These are phyloP conservation scores for Guaruba guarouba DNA, from an alignment of 2,113 vertebrate species.

Conservation along the genomic window DNA sequence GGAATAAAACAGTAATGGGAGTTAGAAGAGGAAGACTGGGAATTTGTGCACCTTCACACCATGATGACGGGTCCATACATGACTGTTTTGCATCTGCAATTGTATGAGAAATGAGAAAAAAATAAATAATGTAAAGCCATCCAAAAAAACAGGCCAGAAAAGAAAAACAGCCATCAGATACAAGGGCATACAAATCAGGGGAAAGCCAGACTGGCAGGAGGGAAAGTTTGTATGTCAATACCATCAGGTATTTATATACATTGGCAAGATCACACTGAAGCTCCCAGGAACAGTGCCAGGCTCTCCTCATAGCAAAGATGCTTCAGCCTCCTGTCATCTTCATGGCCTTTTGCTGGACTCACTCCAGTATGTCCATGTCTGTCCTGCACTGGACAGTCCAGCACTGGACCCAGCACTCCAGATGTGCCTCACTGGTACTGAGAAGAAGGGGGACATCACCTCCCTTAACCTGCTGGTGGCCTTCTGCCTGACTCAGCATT, in stretches of 20 bases:
- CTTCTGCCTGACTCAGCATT: not conserved
- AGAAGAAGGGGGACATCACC: not conserved
- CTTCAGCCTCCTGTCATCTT: not conserved
- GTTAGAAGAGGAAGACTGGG: not conserved
- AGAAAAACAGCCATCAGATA: not conserved
- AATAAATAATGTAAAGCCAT: not conserved
- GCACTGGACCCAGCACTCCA: not conserved
- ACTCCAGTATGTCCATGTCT: not conserved
- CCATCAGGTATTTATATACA: not conserved
- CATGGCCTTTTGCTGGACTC: not conserved
- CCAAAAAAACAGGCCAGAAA: not conserved
- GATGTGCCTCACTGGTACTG: not conserved
- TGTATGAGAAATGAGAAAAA: not conserved
- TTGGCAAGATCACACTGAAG: not conserved
- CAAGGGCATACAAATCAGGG: not conserved
- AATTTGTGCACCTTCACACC: not conserved
- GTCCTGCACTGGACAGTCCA: not conserved
- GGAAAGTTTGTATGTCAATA: constrained; percentile 12
- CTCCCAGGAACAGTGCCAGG: not conserved
- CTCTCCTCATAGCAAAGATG: not conserved
- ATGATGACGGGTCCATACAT: accelerated
- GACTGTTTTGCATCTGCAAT: not conserved
- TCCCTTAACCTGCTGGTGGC: not conserved
- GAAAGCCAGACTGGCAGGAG: not conserved
- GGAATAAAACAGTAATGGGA: not conserved